Conservation (phyloP, 2,113 vertebrate species). For the Scomber colias region DNA sequence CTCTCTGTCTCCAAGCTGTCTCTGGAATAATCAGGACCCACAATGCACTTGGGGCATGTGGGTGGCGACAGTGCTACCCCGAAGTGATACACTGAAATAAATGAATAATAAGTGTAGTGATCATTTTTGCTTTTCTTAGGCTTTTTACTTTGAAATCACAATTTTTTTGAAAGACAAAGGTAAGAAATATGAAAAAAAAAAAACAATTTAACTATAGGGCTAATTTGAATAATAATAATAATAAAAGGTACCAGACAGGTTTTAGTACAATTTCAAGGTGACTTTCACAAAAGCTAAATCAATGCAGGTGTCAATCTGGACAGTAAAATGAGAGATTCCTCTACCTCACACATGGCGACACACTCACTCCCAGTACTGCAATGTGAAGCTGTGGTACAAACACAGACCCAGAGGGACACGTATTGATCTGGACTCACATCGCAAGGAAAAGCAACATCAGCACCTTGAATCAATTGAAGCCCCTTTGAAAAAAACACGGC, state of each 20-base stretch:
- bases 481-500: conserved; percentile 58
- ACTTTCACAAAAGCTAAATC: conserved; percentile 2
- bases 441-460: conserved; percentile 73
- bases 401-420: conserved; percentile 46
- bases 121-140: background rate
- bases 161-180: background rate
- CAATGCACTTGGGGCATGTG: background rate
- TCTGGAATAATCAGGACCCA: conserved; percentile 22
- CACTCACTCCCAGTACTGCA: conserved; percentile 60
- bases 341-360: conserved; percentile 1
- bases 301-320: background rate
- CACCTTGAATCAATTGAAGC: conserved; percentile 73
- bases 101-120: background rate
- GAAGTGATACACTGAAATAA: conserved; percentile 3
- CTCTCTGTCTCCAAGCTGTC: conserved; percentile 62
- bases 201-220: background rate
- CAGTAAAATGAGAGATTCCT: conserved; percentile 7
- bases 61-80: background rate
- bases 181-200: background rate
- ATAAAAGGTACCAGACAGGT: background rate
- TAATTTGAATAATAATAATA: background rate
- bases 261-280: background rate
- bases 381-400: conserved; percentile 64
- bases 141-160: background rate
- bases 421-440: conserved; percentile 80